phyloP scores from a whole-genome alignment of 2,797 vertebrate genomes.

The Corythornis leucogaster region DNA sequence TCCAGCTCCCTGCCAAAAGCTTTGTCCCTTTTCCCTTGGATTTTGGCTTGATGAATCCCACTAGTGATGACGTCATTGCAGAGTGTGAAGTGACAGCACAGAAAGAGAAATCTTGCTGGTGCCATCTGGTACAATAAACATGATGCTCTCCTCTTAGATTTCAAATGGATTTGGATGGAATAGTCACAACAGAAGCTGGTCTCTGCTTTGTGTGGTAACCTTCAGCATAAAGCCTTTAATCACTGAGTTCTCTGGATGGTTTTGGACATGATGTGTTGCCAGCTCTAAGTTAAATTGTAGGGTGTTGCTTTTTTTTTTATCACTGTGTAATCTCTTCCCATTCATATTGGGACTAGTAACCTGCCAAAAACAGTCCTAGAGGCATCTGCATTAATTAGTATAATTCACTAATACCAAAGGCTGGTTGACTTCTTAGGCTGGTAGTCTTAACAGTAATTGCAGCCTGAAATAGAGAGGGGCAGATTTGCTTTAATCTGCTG shows the following conservation, averaged over 20 bases:
- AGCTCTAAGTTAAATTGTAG: neutral
- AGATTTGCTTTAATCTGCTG: constrained; percentile 34
- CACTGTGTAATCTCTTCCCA: neutral
- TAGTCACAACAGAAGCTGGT: neutral
- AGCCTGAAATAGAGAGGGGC: constrained; percentile 24
- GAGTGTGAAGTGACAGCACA: constrained; percentile 37
- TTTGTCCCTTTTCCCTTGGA: neutral
- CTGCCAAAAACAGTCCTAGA: neutral
- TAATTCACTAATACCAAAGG: neutral
- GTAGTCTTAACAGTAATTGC: neutral
- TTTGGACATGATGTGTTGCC: neutral
- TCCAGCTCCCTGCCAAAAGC: constrained; percentile 12
- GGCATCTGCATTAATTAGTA: neutral
- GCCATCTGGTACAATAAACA: constrained; percentile 20
- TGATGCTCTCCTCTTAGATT: neutral
- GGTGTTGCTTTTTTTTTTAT: neutral
- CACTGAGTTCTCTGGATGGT: neutral
- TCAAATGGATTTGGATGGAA: neutral
- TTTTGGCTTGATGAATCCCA: constrained; percentile 28
- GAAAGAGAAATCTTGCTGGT: neutral
- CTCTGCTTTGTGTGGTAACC: neutral
- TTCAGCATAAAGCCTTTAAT: constrained; percentile 21
- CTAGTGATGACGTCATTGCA: neutral
- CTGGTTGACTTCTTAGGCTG: neutral
- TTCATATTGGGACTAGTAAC: neutral